Base-by-base conservation (phyloP, 2,888 invertebrate genomes). In the Sphaeridia pumilis region DNA sequence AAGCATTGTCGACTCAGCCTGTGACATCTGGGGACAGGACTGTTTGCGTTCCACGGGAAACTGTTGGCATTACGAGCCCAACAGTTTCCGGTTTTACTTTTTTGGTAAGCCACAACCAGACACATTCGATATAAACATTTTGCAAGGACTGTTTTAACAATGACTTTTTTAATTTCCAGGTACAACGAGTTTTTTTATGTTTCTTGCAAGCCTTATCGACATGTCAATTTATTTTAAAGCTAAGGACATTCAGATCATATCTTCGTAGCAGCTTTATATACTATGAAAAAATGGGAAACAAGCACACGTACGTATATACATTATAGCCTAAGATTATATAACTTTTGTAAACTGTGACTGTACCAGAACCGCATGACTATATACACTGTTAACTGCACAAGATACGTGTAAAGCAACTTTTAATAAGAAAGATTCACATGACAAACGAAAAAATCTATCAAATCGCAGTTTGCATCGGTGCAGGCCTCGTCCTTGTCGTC, bases 1-100 rank as follows among this genome's bases (percentile, higher is more conserved):
- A 56, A 85, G 87, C 41, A 87, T 90, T 3, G 85, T 92, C 52
- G 92, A 92, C 75, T 87, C 87, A 2, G 87, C 90, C 4, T 92
- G 92, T 70, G 77, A 88, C 28, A 81, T 88, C 64, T 87, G 90
- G 77, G 87, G 88, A 71, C 78, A 78, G 54, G 79, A 84, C 2
- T 88, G 88, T 70, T 84, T 83, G 42, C 77, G 34, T n/a, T 48
- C 45, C 10, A 38, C 54, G 21, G 61, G 61, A 21, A 58, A 64
- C 38, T 92, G 92, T 72, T 83, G 83, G 66, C 77, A 86, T n/a
- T 92, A 90, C 70, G 87, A 92, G 72, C 80, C 82, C 41, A 82
- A 84, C 66, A 78, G 81, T 65, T 84, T 92, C 69, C 74, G 90
- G 56, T 82, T 83, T 72, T 84, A 85, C 68, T 90, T 86, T 70